These are phyloP conservation scores for Eristalis arbustorum DNA, from an alignment of 2,888 invertebrate species.

Conservation along the genomic window DNA sequence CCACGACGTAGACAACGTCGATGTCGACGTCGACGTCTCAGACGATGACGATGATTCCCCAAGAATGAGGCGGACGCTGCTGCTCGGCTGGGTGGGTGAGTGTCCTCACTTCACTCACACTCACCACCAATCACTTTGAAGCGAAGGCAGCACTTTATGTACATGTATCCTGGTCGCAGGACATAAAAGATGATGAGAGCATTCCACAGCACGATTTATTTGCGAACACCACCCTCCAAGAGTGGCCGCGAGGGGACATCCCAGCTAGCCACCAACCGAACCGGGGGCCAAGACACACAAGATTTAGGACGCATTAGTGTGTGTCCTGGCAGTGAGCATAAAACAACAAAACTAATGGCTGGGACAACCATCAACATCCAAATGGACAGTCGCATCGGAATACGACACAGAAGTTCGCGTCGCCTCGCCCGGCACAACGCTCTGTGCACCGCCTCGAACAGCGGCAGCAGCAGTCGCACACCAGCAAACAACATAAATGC, in stretches of 20 bases:
- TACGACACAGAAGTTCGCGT: neutral
- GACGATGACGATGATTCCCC: too few relatives aligned
- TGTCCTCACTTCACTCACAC: neutral
- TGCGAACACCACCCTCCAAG: slow-evolving; percentile 9
- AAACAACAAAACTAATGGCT: slow-evolving; percentile 69
- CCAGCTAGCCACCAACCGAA: slow-evolving; percentile 12
- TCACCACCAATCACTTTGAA: slow-evolving; percentile 63
- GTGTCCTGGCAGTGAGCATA: slow-evolving; percentile 66
- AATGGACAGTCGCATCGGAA: slow-evolving; percentile 66
- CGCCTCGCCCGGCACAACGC: slow-evolving; percentile 1
- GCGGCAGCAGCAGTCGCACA: neutral
- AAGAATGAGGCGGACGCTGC: neutral
- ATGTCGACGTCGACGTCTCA: slow-evolving; percentile 1
- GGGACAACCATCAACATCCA: slow-evolving; percentile 67
- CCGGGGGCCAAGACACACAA: slow-evolving; percentile 38
- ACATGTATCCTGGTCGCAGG: slow-evolving; percentile 59
- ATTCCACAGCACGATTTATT: slow-evolving; percentile 63
- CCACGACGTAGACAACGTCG: neutral
- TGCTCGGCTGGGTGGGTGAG: neutral
- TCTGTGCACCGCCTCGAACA: neutral
- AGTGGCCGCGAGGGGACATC: too few relatives aligned
- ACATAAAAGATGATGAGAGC: slow-evolving; percentile 70
- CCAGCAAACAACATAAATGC: slow-evolving; percentile 68
- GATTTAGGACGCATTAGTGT: slow-evolving; percentile 69
- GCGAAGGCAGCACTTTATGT: slow-evolving; percentile 59